phyloP scores from a whole-genome alignment of 2,113 vertebrate genomes.

The Onychostruthus taczanowskii region DNA sequence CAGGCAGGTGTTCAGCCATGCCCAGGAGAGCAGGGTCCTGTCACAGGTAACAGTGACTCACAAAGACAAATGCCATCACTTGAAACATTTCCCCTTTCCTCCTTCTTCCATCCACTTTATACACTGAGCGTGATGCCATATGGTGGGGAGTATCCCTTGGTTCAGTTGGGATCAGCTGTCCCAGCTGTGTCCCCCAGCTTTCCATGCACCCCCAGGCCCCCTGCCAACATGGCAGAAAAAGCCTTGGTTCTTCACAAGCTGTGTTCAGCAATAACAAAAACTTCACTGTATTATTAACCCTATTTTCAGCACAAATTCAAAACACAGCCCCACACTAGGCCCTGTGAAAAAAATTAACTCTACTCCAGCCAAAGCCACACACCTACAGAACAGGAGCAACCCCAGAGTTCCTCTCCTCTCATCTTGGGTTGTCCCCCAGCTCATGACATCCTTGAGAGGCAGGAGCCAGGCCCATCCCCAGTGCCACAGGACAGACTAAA shows the following conservation, averaged over 20 bases:
- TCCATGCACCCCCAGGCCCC: too few species aligned
- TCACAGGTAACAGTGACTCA: accelerated
- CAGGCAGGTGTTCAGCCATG: background rate
- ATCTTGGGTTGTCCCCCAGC: background rate
- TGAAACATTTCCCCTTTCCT: background rate
- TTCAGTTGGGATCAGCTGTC: too few species aligned
- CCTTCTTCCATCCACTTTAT: background rate
- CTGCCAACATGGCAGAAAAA: background rate
- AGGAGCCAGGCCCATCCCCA: background rate
- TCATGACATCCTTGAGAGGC: too few species aligned
- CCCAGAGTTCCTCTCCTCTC: background rate
- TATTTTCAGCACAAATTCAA: background rate
- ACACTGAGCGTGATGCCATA: background rate
- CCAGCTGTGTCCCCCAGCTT: background rate
- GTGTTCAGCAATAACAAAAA: background rate
- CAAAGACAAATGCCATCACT: background rate
- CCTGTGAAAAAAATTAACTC: background rate
- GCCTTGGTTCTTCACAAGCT: background rate
- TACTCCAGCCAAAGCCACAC: background rate
- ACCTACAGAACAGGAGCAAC: background rate
- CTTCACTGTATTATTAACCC: background rate
- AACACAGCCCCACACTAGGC: background rate
- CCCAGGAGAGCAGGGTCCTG: background rate
- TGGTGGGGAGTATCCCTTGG: too few species aligned
- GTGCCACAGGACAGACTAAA: background rate